Evolutionary conservation across 2,888 invertebrate genomes (phyloP), one percentile per base, ranked within the genome.

Genomic region (Mesoligia furuncula): DNA sequence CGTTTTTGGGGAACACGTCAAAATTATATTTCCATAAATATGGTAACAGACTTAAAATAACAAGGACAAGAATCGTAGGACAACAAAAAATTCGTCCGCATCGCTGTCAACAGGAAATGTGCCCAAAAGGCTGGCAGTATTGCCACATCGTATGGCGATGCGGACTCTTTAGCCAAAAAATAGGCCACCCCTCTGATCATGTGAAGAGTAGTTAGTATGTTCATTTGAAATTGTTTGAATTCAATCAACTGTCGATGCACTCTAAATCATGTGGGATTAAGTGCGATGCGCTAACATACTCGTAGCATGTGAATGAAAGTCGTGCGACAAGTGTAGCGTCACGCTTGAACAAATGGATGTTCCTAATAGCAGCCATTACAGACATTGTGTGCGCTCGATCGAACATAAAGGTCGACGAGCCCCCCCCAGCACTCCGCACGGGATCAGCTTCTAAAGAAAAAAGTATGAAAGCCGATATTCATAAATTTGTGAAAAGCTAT

Each of bases 321-420:
- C 93, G 91, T 89, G 91, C 91, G 93, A 94, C 94, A 94, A 93
- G 92, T 94, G 93, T 95, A 93, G 86, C 91, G 92, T 93, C 92
- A 93, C 93, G 94, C 91, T 91, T 92, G 92, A 94, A 92, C 93
- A 92, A 95, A 93, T 93, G 94, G 94, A 95, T 95, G 94, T 92
- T 88, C 93, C 91, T 95, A 95, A 94, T 95, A 95, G 94, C 90
- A 75, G 90, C 94, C 94, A 95, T 95, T 95, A 95, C 93, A 92
- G 91, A 93, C 93, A 93, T 95, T 94, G 94, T 94, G 94, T 93
- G 93, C 93, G 94, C 93, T 92, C 94, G 92, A 95, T 94, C 94
- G 93, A 92, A 94, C 93, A 93, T 89, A 93, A 93, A 94, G 95
- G 94, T 92, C 93, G 91, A 83, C 88, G 87, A 87, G 86, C 87